These are phyloP conservation scores for Dipodomys spectabilis DNA, from an alignment of 2,113 vertebrate genomes.

Conservation along the genomic window DNA sequence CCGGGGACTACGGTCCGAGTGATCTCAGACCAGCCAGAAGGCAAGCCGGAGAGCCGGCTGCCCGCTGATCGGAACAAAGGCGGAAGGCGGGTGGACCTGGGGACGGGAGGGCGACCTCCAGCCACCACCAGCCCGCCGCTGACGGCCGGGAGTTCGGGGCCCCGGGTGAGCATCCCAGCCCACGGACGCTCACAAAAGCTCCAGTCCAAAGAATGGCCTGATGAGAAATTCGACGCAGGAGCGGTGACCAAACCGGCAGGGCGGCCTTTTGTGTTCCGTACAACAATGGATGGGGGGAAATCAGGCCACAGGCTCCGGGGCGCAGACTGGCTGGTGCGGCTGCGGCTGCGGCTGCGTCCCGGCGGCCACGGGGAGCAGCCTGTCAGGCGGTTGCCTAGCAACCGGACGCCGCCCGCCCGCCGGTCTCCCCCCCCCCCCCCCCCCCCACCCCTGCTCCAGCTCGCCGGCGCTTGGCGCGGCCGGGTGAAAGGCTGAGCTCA, in stretches of 20 bases:
- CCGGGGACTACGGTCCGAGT: background rate
- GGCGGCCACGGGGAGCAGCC: conserved; percentile 76
- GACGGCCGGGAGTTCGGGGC: conserved; percentile 59
- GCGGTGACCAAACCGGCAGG: conserved; percentile 72
- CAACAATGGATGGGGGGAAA: conserved; percentile 83
- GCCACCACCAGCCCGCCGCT: conserved; percentile 33
- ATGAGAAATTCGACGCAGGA: conserved; percentile 76
- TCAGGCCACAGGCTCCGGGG: conserved; percentile 81
- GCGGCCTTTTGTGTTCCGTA: conserved; percentile 81
- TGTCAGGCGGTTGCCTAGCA: conserved; percentile 84
- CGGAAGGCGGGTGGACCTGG: background rate
- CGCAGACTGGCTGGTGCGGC: conserved; percentile 74
- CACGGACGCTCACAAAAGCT: conserved; percentile 56
- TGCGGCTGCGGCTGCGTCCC: conserved; percentile 77
- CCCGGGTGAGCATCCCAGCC: conserved; percentile 52
- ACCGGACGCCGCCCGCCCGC: conserved; percentile 84
- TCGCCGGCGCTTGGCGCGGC: background rate
- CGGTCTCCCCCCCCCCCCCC: background rate
- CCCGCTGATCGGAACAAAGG: conserved; percentile 68
- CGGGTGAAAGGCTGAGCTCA: conserved; percentile 45
- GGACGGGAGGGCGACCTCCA: background rate
- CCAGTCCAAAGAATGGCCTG: conserved; percentile 44
- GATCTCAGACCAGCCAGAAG: conserved; percentile 80
- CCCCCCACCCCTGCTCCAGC: background rate
- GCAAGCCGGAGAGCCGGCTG: conserved; percentile 74